Percentiles rank a stretch among this genome's conserved stretches.
phyloP scores from a whole-genome alignment of 2,113 vertebrate species.

The Elephantulus edwardii region DNA sequence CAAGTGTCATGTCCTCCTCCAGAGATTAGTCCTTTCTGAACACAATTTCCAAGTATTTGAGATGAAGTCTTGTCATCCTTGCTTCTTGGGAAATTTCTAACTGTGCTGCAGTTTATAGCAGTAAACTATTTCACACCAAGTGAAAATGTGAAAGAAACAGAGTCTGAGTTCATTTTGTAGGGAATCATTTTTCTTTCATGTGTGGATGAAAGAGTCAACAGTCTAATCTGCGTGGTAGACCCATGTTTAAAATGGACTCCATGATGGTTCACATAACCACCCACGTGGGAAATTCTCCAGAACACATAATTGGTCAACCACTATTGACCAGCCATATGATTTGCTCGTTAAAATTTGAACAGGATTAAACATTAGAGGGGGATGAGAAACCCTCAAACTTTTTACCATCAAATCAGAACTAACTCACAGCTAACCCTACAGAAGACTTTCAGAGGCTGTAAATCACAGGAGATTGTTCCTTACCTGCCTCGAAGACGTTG shows the following conservation, averaged over 20 bases:
- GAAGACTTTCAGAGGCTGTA: no score
- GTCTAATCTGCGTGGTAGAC: background rate
- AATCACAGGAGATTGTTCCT: no score
- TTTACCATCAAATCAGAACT: no score
- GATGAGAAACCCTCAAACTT: no score
- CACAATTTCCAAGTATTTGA: no score
- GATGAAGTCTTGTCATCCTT: no score
- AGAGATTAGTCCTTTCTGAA: no score
- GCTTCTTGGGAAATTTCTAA: no score
- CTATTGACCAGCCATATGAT: slow-evolving; percentile 37
- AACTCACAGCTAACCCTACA: no score
- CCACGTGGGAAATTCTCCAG: slow-evolving; percentile 48
- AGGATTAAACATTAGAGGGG: background rate
- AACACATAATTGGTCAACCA: slow-evolving; percentile 53
- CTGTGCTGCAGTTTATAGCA: no score
- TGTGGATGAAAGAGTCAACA: background rate
- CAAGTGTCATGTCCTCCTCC: no score
- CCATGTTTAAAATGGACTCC: background rate
- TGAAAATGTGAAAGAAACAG: slow-evolving; percentile 45
- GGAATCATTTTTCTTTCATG: background rate
- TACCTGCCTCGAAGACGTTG: no score
- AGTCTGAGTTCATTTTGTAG: background rate
- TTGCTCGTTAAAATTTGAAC: background rate
- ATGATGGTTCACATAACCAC: background rate
- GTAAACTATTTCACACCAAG: slow-evolving; percentile 32